Conservation (phyloP, 2,888 invertebrate species). For the Meganola albula region DNA sequence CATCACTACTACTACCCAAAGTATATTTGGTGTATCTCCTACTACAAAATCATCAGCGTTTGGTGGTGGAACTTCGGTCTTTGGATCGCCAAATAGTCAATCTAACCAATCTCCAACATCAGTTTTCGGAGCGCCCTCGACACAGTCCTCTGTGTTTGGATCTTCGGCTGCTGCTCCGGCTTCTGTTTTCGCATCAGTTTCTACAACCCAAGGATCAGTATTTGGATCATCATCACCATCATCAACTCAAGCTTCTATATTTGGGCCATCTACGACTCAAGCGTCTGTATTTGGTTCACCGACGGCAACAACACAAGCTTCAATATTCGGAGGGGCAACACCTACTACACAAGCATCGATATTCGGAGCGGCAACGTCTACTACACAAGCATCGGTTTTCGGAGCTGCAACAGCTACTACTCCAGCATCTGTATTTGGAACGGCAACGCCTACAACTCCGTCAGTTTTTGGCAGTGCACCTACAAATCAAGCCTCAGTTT, state of each 20-base stretch:
- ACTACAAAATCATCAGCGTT: constrained; percentile 30
- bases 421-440: constrained; percentile 38
- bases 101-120: background rate
- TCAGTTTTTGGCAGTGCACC: constrained; percentile 29
- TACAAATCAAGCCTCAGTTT: constrained; percentile 35
- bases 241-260: constrained; percentile 10
- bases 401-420: constrained; percentile 30
- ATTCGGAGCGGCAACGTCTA: constrained; percentile 35
- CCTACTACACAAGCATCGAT: constrained; percentile 34
- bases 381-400: constrained; percentile 37
- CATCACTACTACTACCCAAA: constrained; percentile 17
- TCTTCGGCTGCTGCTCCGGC: background rate
- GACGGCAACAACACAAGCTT: constrained; percentile 14
- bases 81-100: constrained; percentile 16
- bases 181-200: background rate
- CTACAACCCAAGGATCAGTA: background rate
- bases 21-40: constrained; percentile 17
- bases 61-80: constrained; percentile 23
- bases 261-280: constrained; percentile 10
- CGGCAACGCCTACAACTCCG: constrained; percentile 20
- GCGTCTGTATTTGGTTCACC: constrained; percentile 19
- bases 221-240: background rate
- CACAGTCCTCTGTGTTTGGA: constrained; percentile 11
- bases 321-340: constrained; percentile 21
- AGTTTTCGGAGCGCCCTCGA: constrained; percentile 9